phyloP scores from a whole-genome alignment of 2,888 invertebrate genomes.

The Tetragonisca angustula region DNA sequence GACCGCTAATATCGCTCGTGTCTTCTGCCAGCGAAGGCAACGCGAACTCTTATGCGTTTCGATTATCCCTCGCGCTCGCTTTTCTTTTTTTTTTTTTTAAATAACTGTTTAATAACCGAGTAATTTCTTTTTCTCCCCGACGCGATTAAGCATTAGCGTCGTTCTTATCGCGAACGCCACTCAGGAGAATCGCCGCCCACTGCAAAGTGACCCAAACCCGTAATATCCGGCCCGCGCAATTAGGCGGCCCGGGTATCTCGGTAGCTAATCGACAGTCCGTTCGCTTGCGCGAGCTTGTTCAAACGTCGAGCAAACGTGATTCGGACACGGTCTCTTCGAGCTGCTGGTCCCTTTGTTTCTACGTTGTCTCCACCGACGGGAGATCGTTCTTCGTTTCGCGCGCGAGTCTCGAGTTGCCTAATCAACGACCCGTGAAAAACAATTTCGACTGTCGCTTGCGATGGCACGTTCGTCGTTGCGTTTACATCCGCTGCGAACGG shows the following conservation, averaged over 20 bases:
- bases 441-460: neutral
- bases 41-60: neutral
- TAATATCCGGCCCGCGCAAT: conserved; percentile 20
- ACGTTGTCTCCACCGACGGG: conserved; percentile 74
- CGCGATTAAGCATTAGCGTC: neutral
- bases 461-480: conserved; percentile 34
- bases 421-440: conserved; percentile 75
- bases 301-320: conserved; percentile 67
- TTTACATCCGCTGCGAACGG: conserved; percentile 42
- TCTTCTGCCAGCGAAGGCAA: neutral
- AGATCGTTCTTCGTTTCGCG: conserved; percentile 84
- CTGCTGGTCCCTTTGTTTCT: conserved; percentile 42
- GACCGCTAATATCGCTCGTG: too few species aligned
- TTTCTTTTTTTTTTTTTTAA: neutral
- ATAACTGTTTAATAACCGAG: neutral
- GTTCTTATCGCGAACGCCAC: conserved; percentile 5
- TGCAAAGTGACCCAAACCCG: neutral
- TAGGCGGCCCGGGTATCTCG: conserved; percentile 6
- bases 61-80: neutral
- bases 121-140: neutral
- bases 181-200: neutral
- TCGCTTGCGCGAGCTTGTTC: conserved; percentile 11
- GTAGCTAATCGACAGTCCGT: conserved; percentile 59
- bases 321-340: conserved; percentile 75
- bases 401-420: conserved; percentile 83